Evolutionary conservation across 2,888 invertebrate genomes (phyloP), one percentile per base, ranked within the genome.

Genomic region (Watsonalla cultraria): DNA sequence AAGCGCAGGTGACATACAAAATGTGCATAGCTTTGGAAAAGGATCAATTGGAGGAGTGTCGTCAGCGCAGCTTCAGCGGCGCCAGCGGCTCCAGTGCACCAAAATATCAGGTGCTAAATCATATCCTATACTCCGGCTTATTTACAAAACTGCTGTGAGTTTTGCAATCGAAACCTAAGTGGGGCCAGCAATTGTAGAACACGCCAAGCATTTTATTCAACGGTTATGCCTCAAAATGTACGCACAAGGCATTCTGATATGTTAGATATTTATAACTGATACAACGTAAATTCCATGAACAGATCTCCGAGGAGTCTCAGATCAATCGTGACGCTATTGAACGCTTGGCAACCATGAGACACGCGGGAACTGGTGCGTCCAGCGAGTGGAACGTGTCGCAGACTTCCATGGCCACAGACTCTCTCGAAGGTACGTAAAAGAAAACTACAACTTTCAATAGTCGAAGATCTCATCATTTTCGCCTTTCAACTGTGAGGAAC

Each of bases 1-100:
- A 96, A 76, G 96, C 97, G 0, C 95, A 94, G 82, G 91, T 94
- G 62, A 90, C 95, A n/a, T 95, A 88, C 50, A 78, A 80, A 0
- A 60, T 89, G 0, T 72, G 72, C 0, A 67, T 81, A 9, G 82
- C 80, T 78, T 77, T 70, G 34, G 60, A 75, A 9, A 67, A 56
- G n/a, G 74, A 85, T 57, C 84, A 82, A 0, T 72, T 72, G 0
- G 68, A 69, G 0, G 76, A 82, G 15, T 0, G 24, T 24, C 33
- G 1, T 24, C 9, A 4, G 33, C 5, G 9, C 24, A 24, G 24
- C 24, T 24, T 2, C 24, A 24, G 24, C 4, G 24, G 24, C 24
- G 4, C 24, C 24, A 24, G 24, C 37, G 37, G 37, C 37, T 37
- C 0, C 37, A 37, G 24, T 24, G 24, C 24, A 24, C 24, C 24